Percentiles rank a stretch among this genome's conserved stretches.
These are phyloP conservation scores for Lonchura striata DNA, from an alignment of 2,113 vertebrate species.

Conservation along the genomic window DNA sequence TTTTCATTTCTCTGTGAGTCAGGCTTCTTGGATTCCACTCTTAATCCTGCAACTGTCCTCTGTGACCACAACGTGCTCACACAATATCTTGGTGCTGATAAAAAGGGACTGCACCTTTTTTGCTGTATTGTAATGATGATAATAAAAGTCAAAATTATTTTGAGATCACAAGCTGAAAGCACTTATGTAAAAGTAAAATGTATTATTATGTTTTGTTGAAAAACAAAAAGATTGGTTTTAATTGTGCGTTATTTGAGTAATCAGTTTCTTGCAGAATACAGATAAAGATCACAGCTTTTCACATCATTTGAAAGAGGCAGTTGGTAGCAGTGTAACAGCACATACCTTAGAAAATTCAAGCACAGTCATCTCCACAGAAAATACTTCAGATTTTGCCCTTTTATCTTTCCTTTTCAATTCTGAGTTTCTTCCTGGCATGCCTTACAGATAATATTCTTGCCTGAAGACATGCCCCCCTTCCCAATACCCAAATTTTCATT, in stretches of 20 bases:
- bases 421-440: background rate
- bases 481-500: background rate
- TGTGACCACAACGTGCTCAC: accelerated
- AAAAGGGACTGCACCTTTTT: background rate
- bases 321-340: background rate
- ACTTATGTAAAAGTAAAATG: background rate
- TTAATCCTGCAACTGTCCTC: background rate
- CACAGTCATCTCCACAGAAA: background rate
- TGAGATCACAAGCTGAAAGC: background rate
- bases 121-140: background rate
- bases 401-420: conserved; percentile 7
- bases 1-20: background rate
- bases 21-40: background rate
- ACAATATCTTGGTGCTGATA: background rate
- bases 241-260: background rate
- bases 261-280: background rate
- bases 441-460: background rate
- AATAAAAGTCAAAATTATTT: background rate
- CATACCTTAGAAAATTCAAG: background rate
- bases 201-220: background rate
- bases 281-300: conserved; percentile 29
- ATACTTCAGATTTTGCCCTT: background rate
- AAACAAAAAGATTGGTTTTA: background rate
- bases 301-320: background rate
- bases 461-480: background rate